These are phyloP conservation scores for Hylaea fasciaria DNA, from an alignment of 2,888 invertebrate genomes.

Conservation along the genomic window DNA sequence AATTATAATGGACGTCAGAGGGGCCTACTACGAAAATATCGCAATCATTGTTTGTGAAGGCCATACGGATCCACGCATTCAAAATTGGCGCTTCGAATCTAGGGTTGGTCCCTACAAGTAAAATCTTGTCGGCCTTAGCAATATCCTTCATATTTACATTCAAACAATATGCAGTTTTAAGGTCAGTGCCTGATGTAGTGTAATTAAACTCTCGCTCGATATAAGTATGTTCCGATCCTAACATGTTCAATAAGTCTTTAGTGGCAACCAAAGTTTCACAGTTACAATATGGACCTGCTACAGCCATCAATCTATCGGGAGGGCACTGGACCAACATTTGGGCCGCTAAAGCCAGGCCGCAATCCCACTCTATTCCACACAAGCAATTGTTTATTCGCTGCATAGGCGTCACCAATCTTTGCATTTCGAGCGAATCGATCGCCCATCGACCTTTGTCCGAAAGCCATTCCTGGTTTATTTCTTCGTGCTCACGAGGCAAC, in stretches of 20 bases:
- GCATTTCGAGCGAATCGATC: slow-evolving; percentile 97
- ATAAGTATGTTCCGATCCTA: slow-evolving; percentile 70
- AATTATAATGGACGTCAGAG: slow-evolving; percentile 92
- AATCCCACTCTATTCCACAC: slow-evolving; percentile 95
- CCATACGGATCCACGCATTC: slow-evolving; percentile 97
- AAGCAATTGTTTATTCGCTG: slow-evolving; percentile 89
- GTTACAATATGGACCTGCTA: slow-evolving; percentile 72
- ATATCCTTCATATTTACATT: slow-evolving; percentile 90
- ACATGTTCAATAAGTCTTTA: slow-evolving; percentile 72
- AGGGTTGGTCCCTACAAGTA: slow-evolving; percentile 98
- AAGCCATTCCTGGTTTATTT: slow-evolving; percentile 98
- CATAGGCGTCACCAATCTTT: slow-evolving; percentile 97
- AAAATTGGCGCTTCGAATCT: slow-evolving; percentile 98
- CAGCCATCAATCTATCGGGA: slow-evolving; percentile 80
- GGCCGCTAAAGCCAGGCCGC: slow-evolving; percentile 89
- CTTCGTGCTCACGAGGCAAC: slow-evolving; percentile 73
- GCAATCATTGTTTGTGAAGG: slow-evolving; percentile 95
- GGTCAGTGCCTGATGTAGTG: slow-evolving; percentile 53
- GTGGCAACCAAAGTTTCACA: slow-evolving; percentile 72
- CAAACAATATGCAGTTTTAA: slow-evolving; percentile 70
- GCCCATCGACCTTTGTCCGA: slow-evolving; percentile 99
- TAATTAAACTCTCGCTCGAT: slow-evolving; percentile 62
- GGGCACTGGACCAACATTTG: slow-evolving; percentile 85
- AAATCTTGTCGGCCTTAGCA: slow-evolving; percentile 90
- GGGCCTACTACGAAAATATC: slow-evolving; percentile 94